These are phyloP conservation scores for Apostichopus japonicus DNA, from an alignment of 35 echinoderm and acorn worm species.

Conservation along the genomic window DNA sequence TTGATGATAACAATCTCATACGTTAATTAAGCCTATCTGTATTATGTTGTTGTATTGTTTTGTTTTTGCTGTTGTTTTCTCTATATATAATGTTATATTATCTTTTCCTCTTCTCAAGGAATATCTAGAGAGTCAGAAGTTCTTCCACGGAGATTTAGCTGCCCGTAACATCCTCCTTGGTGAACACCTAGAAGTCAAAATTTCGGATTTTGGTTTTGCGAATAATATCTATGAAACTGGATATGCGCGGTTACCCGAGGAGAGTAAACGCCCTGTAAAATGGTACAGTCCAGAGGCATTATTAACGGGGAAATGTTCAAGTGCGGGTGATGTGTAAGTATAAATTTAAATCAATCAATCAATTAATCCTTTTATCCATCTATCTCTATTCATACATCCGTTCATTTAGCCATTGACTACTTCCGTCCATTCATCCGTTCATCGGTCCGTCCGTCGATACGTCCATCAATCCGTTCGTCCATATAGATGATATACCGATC, in stretches of 20 bases:
- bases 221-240: constrained; percentile 37
- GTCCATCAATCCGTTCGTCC: no score
- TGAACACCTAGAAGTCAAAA: constrained; percentile 32
- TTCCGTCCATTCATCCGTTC: no score
- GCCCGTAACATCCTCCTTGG: constrained; percentile 52
- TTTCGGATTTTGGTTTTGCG: constrained; percentile 61
- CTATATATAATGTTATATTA: background rate
- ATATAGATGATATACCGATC: no score
- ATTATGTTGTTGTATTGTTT: no score
- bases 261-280: constrained; percentile 5
- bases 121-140: constrained; percentile 1
- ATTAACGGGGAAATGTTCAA: constrained; percentile 21
- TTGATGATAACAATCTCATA: no score
- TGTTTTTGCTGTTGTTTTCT: no score
- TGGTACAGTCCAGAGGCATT: constrained; percentile 57
- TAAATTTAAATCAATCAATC: background rate
- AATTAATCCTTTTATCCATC: background rate
- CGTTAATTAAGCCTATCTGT: no score
- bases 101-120: constrained; percentile 26
- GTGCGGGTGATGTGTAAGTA: constrained; percentile 57
- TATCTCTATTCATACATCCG: no score
- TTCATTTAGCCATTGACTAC: no score
- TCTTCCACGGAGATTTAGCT: constrained; percentile 58
- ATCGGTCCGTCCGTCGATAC: no score
- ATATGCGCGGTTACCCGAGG: background rate